These are phyloP conservation scores for Noctua fimbriata DNA, from an alignment of 2,888 invertebrate genomes.

Conservation along the genomic window DNA sequence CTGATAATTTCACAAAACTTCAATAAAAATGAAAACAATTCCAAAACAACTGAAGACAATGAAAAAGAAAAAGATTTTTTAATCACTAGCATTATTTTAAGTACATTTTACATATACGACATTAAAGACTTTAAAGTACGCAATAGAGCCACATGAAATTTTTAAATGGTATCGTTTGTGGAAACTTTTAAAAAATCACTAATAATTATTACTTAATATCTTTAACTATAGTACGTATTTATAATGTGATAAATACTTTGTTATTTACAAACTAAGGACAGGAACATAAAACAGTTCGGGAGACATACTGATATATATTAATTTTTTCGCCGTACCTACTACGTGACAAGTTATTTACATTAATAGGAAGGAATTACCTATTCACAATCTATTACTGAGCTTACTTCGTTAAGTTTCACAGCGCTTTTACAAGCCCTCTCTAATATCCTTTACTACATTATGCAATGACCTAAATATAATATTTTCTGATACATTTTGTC, in stretches of 20 bases:
- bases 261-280: constrained; percentile 89
- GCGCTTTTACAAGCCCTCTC: constrained; percentile 83
- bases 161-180: constrained; percentile 82
- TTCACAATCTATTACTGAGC: constrained; percentile 86
- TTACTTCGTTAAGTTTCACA: constrained; percentile 84
- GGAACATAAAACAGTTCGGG: constrained; percentile 90
- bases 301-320: constrained; percentile 88
- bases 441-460: constrained; percentile 73
- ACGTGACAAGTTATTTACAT: constrained; percentile 86
- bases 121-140: constrained; percentile 85
- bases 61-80: constrained; percentile 73
- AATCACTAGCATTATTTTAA: constrained; percentile 84
- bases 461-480: constrained; percentile 74
- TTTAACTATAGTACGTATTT: constrained; percentile 75
- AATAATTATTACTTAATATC: constrained; percentile 75
- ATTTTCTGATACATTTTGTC: constrained; percentile 74
- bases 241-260: constrained; percentile 81
- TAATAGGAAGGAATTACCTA: constrained; percentile 83
- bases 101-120: constrained; percentile 89
- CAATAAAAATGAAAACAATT: constrained; percentile 59
- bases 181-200: constrained; percentile 78
- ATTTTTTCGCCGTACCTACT: constrained; percentile 84
- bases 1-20: constrained; percentile 47
- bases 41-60: constrained; percentile 63
- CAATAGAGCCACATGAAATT: constrained; percentile 82